Percentiles rank a stretch among this genome's conserved stretches.
These are phyloP conservation scores for Ferrisia virgata DNA, from an alignment of 2,888 invertebrate genomes.

Conservation along the genomic window DNA sequence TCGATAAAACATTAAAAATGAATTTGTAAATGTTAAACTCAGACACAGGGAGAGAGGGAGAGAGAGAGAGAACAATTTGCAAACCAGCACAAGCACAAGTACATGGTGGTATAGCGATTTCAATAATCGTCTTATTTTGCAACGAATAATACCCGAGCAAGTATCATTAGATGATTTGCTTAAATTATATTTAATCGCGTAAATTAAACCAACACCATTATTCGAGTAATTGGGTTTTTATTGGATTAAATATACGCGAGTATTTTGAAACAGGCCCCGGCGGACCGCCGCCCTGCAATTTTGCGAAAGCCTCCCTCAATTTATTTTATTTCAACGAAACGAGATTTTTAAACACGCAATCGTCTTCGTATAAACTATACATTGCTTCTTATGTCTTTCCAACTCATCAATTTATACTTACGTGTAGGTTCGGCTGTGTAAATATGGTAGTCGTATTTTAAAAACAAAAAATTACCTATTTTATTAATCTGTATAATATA, in stretches of 20 bases:
- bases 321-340: background rate
- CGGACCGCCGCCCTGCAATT: too few species aligned
- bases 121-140: background rate
- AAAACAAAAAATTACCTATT: background rate
- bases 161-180: constrained; percentile 18
- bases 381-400: too few species aligned
- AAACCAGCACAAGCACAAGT: background rate
- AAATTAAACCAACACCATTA: background rate
- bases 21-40: background rate
- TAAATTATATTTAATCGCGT: constrained; percentile 9
- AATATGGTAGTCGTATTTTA: background rate
- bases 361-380: too few species aligned
- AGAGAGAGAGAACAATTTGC: background rate
- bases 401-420: background rate
- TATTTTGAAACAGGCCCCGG: background rate
- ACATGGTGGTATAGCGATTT: background rate
- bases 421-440: too few species aligned
- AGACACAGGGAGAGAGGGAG: too few species aligned
- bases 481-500: too few species aligned
- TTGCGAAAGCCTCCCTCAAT: background rate
- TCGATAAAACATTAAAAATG: constrained; percentile 27
- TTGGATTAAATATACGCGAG: background rate
- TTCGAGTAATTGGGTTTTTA: background rate
- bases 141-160: background rate
- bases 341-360: too few species aligned